Evolutionary conservation across 1,140 invertebrate genomes (phyloP), one percentile per base, ranked within the genome.

Genomic region (Penaeus vannamei): DNA sequence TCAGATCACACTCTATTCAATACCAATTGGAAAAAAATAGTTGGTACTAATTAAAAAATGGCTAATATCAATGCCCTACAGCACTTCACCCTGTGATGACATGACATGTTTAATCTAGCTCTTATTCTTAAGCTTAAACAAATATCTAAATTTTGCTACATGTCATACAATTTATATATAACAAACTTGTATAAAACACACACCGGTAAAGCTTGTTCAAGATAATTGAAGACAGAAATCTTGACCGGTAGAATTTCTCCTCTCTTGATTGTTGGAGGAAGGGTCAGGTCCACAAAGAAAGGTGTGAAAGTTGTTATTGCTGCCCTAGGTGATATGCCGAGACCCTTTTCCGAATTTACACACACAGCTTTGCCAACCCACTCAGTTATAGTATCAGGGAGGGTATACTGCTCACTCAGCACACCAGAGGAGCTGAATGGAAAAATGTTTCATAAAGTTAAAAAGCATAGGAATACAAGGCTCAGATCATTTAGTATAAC

Each of bases 371-470:
- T 95, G 2, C 95, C 95, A 10, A 95, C 93, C 96, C 96, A 97
- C 69, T 95, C 94, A 10, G 96, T 97, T 46, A 97, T 96, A 0
- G 95, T 95, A 91, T 97, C 95, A 2, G 96, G 96, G 60, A 96
- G 92, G n/a, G 94, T 92, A 62, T 94, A 66, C 32, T 76, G 66
- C 81, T 85, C 90, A 87, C 12, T 53, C 53, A 53, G 53, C 12
- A 53, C 53, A 53, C 53, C 53, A 53, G 53, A 53, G 53, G 53
- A 2, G 53, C 53, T 53, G 53, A 53, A 53, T 53, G 53, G 12
- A 17, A 53, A 53, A 53, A 53, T 53, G 8, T 53, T 53, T 53
- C 17, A 17, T 53, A 14, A 53, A 53, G 8, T 53, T 53, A 14
- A 53, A 53, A 53, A 53, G 2, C 17, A 53, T 17, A 53, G 53